Base-by-base conservation (phyloP, 2,888 invertebrate species). In the Erynnis tages region DNA sequence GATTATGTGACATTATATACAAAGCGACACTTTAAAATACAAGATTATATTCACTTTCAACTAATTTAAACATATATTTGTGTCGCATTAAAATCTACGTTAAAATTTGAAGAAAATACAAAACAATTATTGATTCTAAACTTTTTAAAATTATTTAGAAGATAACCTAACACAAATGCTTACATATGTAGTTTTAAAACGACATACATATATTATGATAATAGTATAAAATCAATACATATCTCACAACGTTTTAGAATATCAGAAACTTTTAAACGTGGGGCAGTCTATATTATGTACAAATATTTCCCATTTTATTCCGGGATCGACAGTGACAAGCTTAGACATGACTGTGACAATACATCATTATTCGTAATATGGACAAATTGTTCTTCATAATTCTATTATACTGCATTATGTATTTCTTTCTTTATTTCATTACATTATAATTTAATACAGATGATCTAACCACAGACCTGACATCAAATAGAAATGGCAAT, bases 11-110 rank as follows among this genome's bases (percentile, higher is more conserved):
- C 43, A 37, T 19, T 44, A 44, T 37, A 21, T 52, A 52, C 35
- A 43, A 7, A 37, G 27, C 10, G 27, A 44, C 29, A 44, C 14
- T 7, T 23, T 8, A 10, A 41, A 35, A 32, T 5, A 48, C 17
- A 40, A 14, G 25, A 50, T 41, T 21, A 48, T 35, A 49, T 32
- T 1, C 8, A 48, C 19, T 46, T 21, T 38, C 1, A 38, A 30
- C 7, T 30, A 40, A 48, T 38, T 37, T 37, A 27, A 46, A 16
- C n/a, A 11, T 16, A 44, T n/a, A 11, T 32, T 13, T 45, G 14
- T 34, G 30, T 56, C 8, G 89, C 90, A 56, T 53, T 27, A 54
- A 37, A 21, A 21, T 21, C 37, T 48, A 19, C 16, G n/a, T n/a
- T 40, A 38, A 8, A 38, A 23, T 40, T 40, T 21, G 23, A 38